Evolutionary conservation across 2,888 invertebrate genomes (phyloP), one percentile per base, ranked within the genome.

Genomic region (Yponomeuta evonymella): DNA sequence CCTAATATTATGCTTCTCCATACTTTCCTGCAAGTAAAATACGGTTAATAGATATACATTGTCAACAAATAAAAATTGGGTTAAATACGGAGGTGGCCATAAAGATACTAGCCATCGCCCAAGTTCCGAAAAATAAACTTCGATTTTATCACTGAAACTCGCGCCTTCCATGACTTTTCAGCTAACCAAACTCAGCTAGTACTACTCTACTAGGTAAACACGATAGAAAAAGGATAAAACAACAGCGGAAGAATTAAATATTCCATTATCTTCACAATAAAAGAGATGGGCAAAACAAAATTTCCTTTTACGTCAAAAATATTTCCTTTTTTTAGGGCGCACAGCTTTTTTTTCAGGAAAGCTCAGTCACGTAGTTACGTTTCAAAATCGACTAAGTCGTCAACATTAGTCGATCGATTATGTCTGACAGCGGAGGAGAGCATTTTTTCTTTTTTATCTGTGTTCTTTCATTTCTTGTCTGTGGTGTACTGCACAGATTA

Each of bases 1-100:
- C 96, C 96, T 78, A 96, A 85, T 77, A 95, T 89, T 81, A 96
- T 95, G 75, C 94, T 94, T 76, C 95, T 93, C 95, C 95, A 96
- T 75, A 95, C 94, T 78, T 93, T 93, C 95, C 96, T 96, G 84
- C 71, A 87, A 84, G 71, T 29, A 2, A 72, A 74, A 29, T 3
- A 71, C 43, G 67, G 66, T 3, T 65, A 30, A 33, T 36, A 67
- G 67, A 9, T 10, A 58, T 15, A 58, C 15, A 15, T 58, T 5
- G 51, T 2, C 15, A 58, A 58, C 12, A 3, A 1, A 15, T 58
- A 58, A 15, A 58, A 58, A 4, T 15, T 4, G 51, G 51, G 10
- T 4, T 58, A 12, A 58, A 15, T 15, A 58, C 5, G 4, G 51
- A 15, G 51, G 15, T 58, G 43, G 43, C 43, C 8, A 0, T 74